Evolutionary conservation across 2,888 invertebrate species (phyloP).

Genomic region (Malthinus flaveolus): DNA sequence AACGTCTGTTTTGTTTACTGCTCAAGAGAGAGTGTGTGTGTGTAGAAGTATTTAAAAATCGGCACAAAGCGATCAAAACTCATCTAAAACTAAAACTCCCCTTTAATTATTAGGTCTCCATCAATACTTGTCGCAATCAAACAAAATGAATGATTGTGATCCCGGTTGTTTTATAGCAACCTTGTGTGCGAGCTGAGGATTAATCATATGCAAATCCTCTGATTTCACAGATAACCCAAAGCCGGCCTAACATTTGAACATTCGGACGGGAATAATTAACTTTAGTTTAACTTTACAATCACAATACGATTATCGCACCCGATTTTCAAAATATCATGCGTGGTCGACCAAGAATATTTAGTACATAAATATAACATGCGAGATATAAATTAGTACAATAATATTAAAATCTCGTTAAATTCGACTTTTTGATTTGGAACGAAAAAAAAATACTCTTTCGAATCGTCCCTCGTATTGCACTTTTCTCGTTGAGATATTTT

Average conservation of each 20-base stretch:
- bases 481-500: neutral
- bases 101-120: slow-evolving; percentile 33
- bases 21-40: neutral
- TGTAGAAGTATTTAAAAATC: slow-evolving; percentile 8
- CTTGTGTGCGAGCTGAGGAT: slow-evolving; percentile 45
- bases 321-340: slow-evolving; percentile 12
- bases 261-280: slow-evolving; percentile 31
- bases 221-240: slow-evolving; percentile 33
- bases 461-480: neutral
- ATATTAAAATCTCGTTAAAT: slow-evolving; percentile 4
- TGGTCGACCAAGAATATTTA: neutral
- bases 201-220: slow-evolving; percentile 50
- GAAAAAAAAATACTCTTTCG: slow-evolving; percentile 1
- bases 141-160: slow-evolving; percentile 44
- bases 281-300: slow-evolving; percentile 24
- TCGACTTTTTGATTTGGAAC: neutral
- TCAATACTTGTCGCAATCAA: slow-evolving; percentile 44
- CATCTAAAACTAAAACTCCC: slow-evolving; percentile 20
- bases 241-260: slow-evolving; percentile 30
- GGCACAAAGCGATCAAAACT: slow-evolving; percentile 10
- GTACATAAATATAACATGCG: slow-evolving; percentile 2
- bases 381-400: slow-evolving; percentile 8
- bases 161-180: slow-evolving; percentile 43
- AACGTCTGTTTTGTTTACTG: neutral
- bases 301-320: slow-evolving; percentile 16